phyloP scores from a whole-genome alignment of 2,888 invertebrate species.

The Teleiodes luculella region DNA sequence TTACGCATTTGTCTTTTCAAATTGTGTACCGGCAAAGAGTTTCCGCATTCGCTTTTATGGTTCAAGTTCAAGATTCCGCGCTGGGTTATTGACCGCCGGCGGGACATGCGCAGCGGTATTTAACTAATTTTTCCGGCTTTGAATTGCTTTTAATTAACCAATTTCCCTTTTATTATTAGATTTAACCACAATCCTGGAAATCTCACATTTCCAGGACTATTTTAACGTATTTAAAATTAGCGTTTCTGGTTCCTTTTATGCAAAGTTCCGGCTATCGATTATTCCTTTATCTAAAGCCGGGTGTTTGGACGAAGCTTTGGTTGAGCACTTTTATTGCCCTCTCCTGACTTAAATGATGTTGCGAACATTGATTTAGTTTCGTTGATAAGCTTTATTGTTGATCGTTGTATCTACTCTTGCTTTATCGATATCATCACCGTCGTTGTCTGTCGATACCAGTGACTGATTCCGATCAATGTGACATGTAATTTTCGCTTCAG shows the following conservation, averaged over 20 bases:
- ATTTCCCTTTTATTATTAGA: background rate
- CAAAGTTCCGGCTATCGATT: constrained; percentile 47
- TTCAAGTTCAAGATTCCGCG: constrained; percentile 70
- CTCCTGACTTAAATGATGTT: constrained; percentile 39
- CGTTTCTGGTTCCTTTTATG: constrained; percentile 15
- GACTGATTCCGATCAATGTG: background rate
- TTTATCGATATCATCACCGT: background rate
- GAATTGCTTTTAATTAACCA: background rate
- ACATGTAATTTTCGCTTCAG: constrained; percentile 3
- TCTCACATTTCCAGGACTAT: background rate
- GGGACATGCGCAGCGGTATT: constrained; percentile 53
- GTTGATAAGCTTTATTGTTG: constrained; percentile 18
- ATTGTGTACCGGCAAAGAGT: constrained; percentile 35
- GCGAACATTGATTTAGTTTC: constrained; percentile 41
- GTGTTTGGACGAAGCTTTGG: constrained; percentile 52
- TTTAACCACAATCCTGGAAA: background rate
- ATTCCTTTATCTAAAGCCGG: constrained; percentile 48
- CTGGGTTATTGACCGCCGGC: constrained; percentile 63
- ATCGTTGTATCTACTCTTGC: background rate
- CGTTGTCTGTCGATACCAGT: background rate
- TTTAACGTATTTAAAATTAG: background rate
- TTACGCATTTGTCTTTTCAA: constrained; percentile 37
- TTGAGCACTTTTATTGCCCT: constrained; percentile 53
- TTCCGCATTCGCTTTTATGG: constrained; percentile 49
- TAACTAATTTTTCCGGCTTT: constrained; percentile 31